phyloP scores from a whole-genome alignment of 2,888 invertebrate species.

The Epistrophe grossulariae region DNA sequence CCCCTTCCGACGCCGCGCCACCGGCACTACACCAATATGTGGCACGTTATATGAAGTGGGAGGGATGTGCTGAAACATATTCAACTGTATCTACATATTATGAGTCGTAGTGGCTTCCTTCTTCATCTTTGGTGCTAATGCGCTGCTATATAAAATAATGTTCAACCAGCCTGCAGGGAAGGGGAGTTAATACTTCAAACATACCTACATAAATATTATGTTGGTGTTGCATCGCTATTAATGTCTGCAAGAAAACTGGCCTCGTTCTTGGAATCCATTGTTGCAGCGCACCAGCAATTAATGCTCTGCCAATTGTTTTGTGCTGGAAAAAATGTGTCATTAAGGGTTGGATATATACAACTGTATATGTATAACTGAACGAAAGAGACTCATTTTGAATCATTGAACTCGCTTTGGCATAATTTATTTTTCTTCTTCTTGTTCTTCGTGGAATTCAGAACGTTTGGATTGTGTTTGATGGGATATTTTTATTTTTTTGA shows the following conservation, averaged over 20 bases:
- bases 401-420: slow-evolving; percentile 64
- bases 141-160: background rate
- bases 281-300: slow-evolving; percentile 55
- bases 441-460: background rate
- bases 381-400: slow-evolving; percentile 57
- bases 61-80: background rate
- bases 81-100: background rate
- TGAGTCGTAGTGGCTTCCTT: slow-evolving; percentile 20
- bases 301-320: slow-evolving; percentile 53
- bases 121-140: background rate
- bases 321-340: slow-evolving; percentile 56
- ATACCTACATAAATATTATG: background rate
- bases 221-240: slow-evolving; percentile 10
- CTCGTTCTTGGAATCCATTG: slow-evolving; percentile 64
- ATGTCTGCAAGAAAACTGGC: slow-evolving; percentile 63
- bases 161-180: slow-evolving; percentile 30
- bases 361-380: background rate
- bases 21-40: slow-evolving; percentile 21
- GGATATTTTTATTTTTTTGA: background rate
- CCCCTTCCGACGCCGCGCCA: too few species aligned
- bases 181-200: slow-evolving; percentile 20
- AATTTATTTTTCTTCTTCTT: background rate
- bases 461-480: background rate
- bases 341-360: slow-evolving; percentile 32
- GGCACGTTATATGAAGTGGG: slow-evolving; percentile 23